Evolutionary conservation across 2,797 vertebrate species (phyloP).

Genomic region (Buphagus erythrorhynchus): DNA sequence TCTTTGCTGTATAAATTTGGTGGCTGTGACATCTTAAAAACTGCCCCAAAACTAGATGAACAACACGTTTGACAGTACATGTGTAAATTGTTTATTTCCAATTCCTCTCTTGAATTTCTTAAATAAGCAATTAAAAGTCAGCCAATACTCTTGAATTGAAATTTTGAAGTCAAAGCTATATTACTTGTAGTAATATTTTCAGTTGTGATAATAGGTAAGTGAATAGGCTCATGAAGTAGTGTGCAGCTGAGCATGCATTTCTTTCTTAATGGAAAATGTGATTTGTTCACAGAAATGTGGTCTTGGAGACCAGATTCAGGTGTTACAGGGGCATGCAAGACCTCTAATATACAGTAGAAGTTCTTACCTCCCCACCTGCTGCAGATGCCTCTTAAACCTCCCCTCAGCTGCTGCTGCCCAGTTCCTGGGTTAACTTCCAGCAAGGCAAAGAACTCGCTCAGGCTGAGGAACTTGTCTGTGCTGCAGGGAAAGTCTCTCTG

Average conservation of each 20-base stretch:
- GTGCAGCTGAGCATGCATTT: neutral
- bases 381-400: neutral
- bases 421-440: neutral
- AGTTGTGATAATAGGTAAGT: neutral
- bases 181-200: neutral
- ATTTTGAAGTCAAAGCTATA: neutral
- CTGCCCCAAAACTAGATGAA: neutral
- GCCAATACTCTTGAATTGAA: neutral
- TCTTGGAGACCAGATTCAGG: neutral
- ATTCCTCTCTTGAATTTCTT: neutral
- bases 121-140: neutral
- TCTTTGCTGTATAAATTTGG: neutral
- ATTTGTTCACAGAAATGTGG: neutral
- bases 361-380: neutral
- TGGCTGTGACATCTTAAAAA: neutral
- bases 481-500: neutral
- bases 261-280: neutral
- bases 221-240: neutral
- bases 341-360: neutral
- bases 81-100: neutral
- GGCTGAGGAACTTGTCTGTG: fast-evolving
- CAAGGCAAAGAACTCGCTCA: neutral
- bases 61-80: neutral
- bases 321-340: neutral
- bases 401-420: neutral